These are phyloP conservation scores for Amphipoea oculea DNA, from an alignment of 2,888 invertebrate genomes.

Conservation along the genomic window DNA sequence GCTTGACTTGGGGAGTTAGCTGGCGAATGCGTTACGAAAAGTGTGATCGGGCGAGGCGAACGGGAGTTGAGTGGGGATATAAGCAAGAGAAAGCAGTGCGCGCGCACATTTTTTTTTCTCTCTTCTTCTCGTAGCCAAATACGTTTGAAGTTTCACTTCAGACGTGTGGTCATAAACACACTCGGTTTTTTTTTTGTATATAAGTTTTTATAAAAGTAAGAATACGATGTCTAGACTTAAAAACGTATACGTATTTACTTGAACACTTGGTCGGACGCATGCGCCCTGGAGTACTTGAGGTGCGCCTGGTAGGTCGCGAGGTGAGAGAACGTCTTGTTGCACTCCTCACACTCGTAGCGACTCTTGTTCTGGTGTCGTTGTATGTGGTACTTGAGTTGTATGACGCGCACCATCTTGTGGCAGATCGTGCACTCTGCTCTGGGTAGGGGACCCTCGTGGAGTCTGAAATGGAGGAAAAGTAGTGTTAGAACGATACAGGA, in stretches of 20 bases:
- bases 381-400: constrained; percentile 86
- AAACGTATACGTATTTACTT: constrained; percentile 71
- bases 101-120: too few relatives aligned
- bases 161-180: too few relatives aligned
- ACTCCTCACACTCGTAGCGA: constrained; percentile 81
- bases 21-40: too few relatives aligned
- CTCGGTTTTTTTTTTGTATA: too few relatives aligned
- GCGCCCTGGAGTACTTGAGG: constrained; percentile 84
- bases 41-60: too few relatives aligned
- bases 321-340: constrained; percentile 84
- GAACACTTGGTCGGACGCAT: constrained; percentile 83
- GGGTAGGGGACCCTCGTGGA: constrained; percentile 85
- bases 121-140: too few relatives aligned
- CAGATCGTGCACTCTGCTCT: constrained; percentile 83
- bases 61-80: too few relatives aligned
- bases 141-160: too few relatives aligned
- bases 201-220: too few relatives aligned
- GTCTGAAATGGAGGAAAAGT: constrained; percentile 65
- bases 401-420: constrained; percentile 83
- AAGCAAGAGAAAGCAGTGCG: too few relatives aligned
- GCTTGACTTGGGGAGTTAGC: too few relatives aligned
- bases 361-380: constrained; percentile 81
- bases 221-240: too few relatives aligned
- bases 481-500: neutral
- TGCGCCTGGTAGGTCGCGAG: constrained; percentile 86